Evolutionary conservation across 2,797 vertebrate genomes (phyloP).

Genomic region (Arctocebus calabarensis): DNA sequence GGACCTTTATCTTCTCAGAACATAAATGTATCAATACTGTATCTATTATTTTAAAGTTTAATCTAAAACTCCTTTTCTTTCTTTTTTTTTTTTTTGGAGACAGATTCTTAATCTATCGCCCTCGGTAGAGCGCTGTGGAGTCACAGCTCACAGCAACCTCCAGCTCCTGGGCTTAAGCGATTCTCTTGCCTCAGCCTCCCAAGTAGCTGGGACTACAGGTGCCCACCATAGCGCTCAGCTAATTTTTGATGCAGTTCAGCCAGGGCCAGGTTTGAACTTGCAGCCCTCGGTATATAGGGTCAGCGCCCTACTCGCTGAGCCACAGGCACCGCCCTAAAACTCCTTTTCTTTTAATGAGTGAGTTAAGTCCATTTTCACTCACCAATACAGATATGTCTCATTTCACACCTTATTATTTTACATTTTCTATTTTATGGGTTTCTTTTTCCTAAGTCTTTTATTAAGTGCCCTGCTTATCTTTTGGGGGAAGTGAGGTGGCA

Average conservation of each 20-base stretch:
- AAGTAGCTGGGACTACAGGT: too few species aligned
- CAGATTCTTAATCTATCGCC: too few species aligned
- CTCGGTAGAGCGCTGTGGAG: too few species aligned
- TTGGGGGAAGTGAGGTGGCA: background rate
- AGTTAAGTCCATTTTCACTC: constrained; percentile 36
- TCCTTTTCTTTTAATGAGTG: background rate
- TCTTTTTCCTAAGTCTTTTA: constrained; percentile 48
- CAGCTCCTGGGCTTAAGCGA: too few species aligned
- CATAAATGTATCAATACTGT: background rate
- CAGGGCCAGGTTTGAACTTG: too few species aligned
- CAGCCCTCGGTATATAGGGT: too few species aligned
- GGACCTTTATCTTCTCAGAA: background rate
- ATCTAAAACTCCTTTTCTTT: constrained; percentile 17
- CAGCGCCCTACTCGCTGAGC: too few species aligned
- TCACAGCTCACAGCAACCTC: too few species aligned
- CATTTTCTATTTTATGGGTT: background rate
- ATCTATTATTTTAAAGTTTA: background rate
- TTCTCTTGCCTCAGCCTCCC: too few species aligned
- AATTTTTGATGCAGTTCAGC: too few species aligned
- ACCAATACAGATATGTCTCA: background rate
- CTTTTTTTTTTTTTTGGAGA: constrained; percentile 14
- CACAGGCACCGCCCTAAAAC: too few species aligned
- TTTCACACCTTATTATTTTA: constrained; percentile 17
- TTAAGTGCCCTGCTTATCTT: background rate
- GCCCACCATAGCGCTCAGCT: too few species aligned